Conservation (phyloP, 2,113 vertebrate species). For the Phrynosoma blainvillii region DNA sequence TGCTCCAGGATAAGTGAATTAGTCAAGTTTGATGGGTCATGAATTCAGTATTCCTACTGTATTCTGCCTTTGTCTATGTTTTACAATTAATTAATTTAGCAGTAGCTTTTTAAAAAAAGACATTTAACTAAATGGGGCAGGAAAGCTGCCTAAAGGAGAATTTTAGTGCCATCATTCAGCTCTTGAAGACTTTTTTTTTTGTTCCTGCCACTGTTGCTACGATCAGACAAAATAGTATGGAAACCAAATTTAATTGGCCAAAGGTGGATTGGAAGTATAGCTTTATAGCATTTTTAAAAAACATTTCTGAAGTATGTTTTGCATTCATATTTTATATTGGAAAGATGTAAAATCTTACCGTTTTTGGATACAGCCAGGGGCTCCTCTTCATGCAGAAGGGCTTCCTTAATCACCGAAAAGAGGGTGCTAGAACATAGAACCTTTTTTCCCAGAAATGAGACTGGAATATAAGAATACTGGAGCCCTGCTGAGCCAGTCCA, state of each 20-base stretch:
- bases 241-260: conserved; percentile 45
- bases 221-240: conserved; percentile 59
- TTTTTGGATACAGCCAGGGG: background rate
- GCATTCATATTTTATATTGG: too few species aligned
- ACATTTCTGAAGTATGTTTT: background rate
- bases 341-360: background rate
- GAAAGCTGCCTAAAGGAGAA: conserved; percentile 31
- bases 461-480: background rate
- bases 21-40: conserved; percentile 23
- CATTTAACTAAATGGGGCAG: conserved; percentile 31
- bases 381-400: background rate
- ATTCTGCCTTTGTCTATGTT: conserved; percentile 13
- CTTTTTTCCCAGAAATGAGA: background rate
- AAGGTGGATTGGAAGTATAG: conserved; percentile 46
- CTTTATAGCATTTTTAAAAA: background rate
- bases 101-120: conserved; percentile 8
- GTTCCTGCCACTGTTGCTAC: conserved; percentile 42
- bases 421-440: background rate
- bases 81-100: conserved; percentile 30
- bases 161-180: conserved; percentile 29
- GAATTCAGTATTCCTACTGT: conserved; percentile 35
- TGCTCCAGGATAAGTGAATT: conserved; percentile 31
- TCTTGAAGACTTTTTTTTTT: background rate
- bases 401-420: background rate
- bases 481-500: background rate